Conservation (phyloP, 2,797 vertebrate genomes). For the Emydoidea blandingii region DNA sequence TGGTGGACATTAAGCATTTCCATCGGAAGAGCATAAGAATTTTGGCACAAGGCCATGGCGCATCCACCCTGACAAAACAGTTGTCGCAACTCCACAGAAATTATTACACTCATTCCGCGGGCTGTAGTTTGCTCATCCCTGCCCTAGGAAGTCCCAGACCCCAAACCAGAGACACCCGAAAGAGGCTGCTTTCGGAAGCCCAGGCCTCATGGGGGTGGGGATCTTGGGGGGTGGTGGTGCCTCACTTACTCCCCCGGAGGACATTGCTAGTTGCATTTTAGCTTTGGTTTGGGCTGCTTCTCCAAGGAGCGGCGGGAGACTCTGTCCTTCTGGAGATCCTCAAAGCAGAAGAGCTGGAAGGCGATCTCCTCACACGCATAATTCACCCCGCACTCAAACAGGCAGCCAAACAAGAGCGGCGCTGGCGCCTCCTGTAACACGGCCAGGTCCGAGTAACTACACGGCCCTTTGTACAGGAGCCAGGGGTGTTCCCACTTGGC, state of each 20-base stretch:
- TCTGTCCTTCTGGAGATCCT: constrained; percentile 22
- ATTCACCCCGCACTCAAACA: constrained; percentile 89
- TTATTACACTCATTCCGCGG: too few species aligned
- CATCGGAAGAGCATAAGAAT: too few species aligned
- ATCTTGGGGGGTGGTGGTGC: not conserved
- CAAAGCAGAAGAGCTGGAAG: constrained; percentile 75
- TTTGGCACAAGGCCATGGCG: too few species aligned
- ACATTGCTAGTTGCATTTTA: not conserved
- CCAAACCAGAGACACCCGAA: too few species aligned
- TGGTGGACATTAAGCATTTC: too few species aligned
- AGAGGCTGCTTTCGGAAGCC: not conserved
- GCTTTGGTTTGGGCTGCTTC: not conserved
- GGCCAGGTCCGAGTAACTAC: constrained; percentile 93
- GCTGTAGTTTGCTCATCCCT: too few species aligned
- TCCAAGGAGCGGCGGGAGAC: too few species aligned
- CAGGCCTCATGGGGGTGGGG: not conserved
- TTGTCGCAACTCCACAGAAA: too few species aligned
- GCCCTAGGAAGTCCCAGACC: not conserved
- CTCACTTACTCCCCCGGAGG: not conserved
- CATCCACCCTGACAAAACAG: too few species aligned
- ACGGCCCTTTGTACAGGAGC: constrained; percentile 88
- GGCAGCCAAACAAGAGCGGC: constrained; percentile 84
- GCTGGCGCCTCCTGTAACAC: constrained; percentile 78
- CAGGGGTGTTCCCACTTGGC: constrained; percentile 84
- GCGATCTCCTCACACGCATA: constrained; percentile 86